Percentiles rank a stretch among this genome's conserved stretches.
Evolutionary conservation across 2,113 vertebrate species (phyloP).

Genomic region (Dromiciops gliroides): DNA sequence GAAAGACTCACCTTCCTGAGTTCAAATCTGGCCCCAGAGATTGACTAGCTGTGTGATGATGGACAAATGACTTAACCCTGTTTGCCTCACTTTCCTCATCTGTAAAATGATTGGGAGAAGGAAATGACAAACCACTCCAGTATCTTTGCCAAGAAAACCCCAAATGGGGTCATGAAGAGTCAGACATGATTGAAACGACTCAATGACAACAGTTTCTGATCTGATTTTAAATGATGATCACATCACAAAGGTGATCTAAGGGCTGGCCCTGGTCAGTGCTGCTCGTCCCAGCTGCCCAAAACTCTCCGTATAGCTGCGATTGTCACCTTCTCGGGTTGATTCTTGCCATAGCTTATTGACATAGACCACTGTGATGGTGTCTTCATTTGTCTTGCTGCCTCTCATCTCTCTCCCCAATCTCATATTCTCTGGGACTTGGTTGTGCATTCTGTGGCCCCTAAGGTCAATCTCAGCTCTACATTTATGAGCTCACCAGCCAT

Average conservation of each 20-base stretch:
- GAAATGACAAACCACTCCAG: background rate
- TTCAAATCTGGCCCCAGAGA: background rate
- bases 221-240: background rate
- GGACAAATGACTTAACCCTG: background rate
- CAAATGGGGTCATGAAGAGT: too few species aligned
- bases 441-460: background rate
- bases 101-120: background rate
- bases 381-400: too few species aligned
- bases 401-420: background rate
- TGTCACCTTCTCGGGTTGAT: too few species aligned
- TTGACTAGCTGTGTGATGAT: background rate
- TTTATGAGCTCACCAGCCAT: background rate
- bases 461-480: background rate
- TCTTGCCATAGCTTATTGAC: too few species aligned
- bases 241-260: background rate
- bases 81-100: background rate
- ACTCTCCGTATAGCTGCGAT: background rate
- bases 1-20: too few species aligned
- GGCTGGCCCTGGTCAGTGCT: background rate
- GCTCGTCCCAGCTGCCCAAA: background rate
- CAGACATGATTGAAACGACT: background rate
- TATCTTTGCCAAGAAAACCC: background rate
- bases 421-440: background rate
- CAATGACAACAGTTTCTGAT: background rate
- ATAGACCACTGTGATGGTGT: too few species aligned